phyloP scores from a whole-genome alignment of 2,797 vertebrate species.

The Ateles fusciceps region DNA sequence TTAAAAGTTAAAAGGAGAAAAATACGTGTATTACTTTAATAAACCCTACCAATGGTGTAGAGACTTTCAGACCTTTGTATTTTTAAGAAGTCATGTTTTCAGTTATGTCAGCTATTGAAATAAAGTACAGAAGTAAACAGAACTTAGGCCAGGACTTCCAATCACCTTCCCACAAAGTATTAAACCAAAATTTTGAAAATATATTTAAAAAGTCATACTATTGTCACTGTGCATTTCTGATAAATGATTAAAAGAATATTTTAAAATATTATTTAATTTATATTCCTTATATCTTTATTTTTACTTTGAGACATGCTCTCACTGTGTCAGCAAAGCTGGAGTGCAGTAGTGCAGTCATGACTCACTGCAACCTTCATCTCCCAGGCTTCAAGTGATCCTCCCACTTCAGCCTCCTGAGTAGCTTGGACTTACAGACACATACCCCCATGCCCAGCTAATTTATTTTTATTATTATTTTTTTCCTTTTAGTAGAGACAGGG shows the following conservation, averaged over 20 bases:
- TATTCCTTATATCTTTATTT: neutral
- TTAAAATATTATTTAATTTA: neutral
- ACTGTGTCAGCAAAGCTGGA: neutral
- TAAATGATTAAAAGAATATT: neutral
- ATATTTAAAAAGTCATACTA: neutral
- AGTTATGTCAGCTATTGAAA: neutral
- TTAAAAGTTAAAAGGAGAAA: neutral
- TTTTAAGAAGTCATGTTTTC: neutral
- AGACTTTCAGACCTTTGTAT: neutral
- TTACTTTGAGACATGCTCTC: neutral
- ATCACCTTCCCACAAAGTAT: neutral
- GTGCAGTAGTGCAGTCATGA: neutral
- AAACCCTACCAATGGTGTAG: neutral
- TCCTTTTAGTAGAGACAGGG: neutral
- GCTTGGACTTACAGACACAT: neutral
- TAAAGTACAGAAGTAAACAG: neutral
- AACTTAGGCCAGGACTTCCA: neutral
- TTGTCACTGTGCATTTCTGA: neutral
- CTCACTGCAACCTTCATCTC: neutral
- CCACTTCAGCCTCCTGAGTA: neutral
- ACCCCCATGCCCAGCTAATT: neutral
- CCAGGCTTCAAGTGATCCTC: neutral
- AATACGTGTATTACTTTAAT: neutral
- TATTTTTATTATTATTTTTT: neutral
- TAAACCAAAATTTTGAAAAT: conserved; percentile 13